phyloP scores from a whole-genome alignment of 2,888 invertebrate species.

The Andrena chrysosceles region DNA sequence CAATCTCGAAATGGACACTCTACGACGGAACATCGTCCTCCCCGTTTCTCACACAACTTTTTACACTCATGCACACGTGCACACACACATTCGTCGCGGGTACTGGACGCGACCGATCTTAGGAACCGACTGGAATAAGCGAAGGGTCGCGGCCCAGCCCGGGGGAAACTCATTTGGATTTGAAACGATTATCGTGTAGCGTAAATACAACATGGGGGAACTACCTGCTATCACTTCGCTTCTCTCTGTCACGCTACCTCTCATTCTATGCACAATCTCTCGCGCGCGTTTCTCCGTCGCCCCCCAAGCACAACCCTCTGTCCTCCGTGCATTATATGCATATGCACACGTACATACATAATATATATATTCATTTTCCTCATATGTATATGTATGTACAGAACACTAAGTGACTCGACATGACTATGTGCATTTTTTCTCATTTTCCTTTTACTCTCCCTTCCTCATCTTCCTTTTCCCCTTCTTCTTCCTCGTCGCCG shows the following conservation, averaged over 20 bases:
- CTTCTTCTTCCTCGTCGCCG: slow-evolving; percentile 44
- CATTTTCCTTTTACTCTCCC: slow-evolving; percentile 57
- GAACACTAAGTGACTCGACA: slow-evolving; percentile 84
- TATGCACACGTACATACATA: slow-evolving; percentile 26
- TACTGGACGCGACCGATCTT: slow-evolving; percentile 67
- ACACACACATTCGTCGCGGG: slow-evolving; percentile 21
- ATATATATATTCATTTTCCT: slow-evolving; percentile 55
- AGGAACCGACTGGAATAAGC: slow-evolving; percentile 80
- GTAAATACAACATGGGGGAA: slow-evolving; percentile 48
- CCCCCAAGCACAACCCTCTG: background rate
- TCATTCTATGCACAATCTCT: slow-evolving; percentile 30
- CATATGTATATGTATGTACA: slow-evolving; percentile 79
- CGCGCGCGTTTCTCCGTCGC: background rate
- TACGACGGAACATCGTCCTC: slow-evolving; percentile 5
- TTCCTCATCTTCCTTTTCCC: slow-evolving; percentile 52
- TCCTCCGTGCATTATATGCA: slow-evolving; percentile 11
- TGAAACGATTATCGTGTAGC: slow-evolving; percentile 45
- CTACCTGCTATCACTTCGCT: slow-evolving; percentile 36
- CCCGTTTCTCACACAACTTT: slow-evolving; percentile 26
- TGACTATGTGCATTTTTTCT: slow-evolving; percentile 83
- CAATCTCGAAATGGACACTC: slow-evolving; percentile 2
- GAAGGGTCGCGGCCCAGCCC: slow-evolving; percentile 51
- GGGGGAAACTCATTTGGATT: slow-evolving; percentile 60
- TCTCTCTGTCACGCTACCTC: slow-evolving; percentile 41
- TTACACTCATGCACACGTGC: slow-evolving; percentile 14